These are phyloP conservation scores for Neoarius graeffei DNA, from an alignment of 2,113 vertebrate genomes.

Conservation along the genomic window DNA sequence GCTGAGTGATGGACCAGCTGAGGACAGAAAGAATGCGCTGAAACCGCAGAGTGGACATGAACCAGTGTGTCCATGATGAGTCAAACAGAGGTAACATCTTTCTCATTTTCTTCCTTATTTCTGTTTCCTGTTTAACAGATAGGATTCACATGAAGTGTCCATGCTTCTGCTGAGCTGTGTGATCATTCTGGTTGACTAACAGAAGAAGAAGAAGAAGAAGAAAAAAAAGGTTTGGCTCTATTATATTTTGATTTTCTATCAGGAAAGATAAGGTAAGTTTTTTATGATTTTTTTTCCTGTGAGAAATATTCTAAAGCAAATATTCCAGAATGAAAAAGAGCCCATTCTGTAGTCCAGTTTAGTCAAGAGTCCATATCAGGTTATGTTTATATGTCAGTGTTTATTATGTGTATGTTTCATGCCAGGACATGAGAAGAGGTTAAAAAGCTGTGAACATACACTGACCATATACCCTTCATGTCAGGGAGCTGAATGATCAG, in stretches of 20 bases:
- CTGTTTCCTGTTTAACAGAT: not conserved
- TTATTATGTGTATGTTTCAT: not conserved
- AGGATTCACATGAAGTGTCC: not conserved
- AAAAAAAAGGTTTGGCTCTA: not conserved
- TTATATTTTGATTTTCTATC: not conserved
- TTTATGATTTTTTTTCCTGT: not conserved
- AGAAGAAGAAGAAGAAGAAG: too few species aligned
- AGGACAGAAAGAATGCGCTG: constrained; percentile 42
- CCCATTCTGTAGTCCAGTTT: not conserved
- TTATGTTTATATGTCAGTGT: not conserved
- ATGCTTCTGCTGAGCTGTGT: not conserved
- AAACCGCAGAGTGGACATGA: constrained; percentile 26
- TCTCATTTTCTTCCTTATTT: not conserved
- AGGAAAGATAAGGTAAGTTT: not conserved
- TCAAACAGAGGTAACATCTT: constrained; percentile 58
- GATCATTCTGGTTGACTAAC: not conserved
- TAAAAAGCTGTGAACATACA: not conserved
- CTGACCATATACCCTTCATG: not conserved
- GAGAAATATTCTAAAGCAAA: not conserved
- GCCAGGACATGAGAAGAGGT: not conserved
- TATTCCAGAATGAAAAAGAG: not conserved
- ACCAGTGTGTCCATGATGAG: constrained; percentile 37
- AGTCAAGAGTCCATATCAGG: not conserved
- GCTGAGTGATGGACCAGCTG: constrained; percentile 24
- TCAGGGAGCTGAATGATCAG: not conserved